Evolutionary conservation across 2,888 invertebrate genomes (phyloP).

Genomic region (Callinectes sapidus): DNA sequence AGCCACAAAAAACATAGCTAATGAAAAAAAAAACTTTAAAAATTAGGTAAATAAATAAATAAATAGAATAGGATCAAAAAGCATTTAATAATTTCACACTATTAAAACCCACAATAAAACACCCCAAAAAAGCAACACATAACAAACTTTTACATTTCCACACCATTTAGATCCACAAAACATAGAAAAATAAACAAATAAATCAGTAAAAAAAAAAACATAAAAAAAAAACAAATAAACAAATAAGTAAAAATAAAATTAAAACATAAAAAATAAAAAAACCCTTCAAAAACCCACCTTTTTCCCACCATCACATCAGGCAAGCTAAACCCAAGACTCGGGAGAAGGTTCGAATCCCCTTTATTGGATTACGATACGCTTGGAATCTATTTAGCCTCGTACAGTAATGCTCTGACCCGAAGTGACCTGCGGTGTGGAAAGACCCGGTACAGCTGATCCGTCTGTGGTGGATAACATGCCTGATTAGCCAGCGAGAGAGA

Average conservation of each 20-base stretch:
- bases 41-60: no score
- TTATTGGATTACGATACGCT: background rate
- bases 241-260: no score
- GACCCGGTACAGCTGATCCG: background rate
- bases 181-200: no score
- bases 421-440: slow-evolving; percentile 1
- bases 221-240: background rate
- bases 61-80: no score
- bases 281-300: background rate
- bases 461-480: background rate
- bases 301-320: background rate
- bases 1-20: no score
- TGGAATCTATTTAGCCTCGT: background rate
- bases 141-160: no score
- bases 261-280: no score
- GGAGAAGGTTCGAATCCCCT: background rate
- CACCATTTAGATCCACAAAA: no score
- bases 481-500: background rate
- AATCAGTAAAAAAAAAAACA: background rate
- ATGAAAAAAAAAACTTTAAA: no score
- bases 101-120: no score
- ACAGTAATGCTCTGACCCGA: background rate
- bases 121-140: no score
- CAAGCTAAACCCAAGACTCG: background rate
- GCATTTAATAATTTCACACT: no score